A percentile compares a stretch with the other conserved stretches of the same genome.
These are phyloP conservation scores for Benthosema pterotum DNA, from an alignment of 2,797 vertebrate species.

Conservation along the genomic window DNA sequence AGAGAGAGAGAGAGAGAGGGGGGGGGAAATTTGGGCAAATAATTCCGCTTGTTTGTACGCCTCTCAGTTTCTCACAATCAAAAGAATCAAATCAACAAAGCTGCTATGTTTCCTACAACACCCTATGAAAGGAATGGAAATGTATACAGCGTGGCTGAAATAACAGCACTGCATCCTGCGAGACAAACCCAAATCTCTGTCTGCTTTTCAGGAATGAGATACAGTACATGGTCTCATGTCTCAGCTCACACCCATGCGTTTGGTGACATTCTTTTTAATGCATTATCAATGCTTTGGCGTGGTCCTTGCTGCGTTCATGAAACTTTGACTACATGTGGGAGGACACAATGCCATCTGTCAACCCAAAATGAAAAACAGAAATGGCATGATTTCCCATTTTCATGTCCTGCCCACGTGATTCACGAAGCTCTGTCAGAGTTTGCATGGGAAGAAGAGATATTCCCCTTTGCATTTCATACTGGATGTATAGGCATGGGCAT, in stretches of 20 bases:
- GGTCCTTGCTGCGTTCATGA: constrained; percentile 4
- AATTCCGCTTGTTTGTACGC: constrained; percentile 44
- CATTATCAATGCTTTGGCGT: constrained; percentile 1
- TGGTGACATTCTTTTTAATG: background rate
- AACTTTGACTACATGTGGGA: constrained; percentile 23
- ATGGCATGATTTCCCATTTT: background rate
- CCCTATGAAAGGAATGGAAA: background rate
- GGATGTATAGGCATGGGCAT: no score
- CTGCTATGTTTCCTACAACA: constrained; percentile 37
- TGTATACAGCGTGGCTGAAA: no score
- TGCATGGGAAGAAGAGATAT: no score
- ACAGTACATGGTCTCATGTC: no score
- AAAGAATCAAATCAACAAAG: constrained; percentile 56
- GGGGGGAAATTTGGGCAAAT: background rate
- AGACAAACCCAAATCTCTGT: no score
- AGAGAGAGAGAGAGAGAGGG: no score
- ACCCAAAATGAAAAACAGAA: constrained; percentile 28
- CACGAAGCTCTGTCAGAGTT: no score
- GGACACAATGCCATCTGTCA: constrained; percentile 39
- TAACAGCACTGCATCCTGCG: no score
- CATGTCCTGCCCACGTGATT: no score
- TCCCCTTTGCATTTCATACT: no score
- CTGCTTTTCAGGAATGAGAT: no score
- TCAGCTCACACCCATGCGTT: no score
- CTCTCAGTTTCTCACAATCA: constrained; percentile 44